Evolutionary conservation across 1,140 invertebrate genomes (phyloP).

Genomic region (Latrodectus geometricus): DNA sequence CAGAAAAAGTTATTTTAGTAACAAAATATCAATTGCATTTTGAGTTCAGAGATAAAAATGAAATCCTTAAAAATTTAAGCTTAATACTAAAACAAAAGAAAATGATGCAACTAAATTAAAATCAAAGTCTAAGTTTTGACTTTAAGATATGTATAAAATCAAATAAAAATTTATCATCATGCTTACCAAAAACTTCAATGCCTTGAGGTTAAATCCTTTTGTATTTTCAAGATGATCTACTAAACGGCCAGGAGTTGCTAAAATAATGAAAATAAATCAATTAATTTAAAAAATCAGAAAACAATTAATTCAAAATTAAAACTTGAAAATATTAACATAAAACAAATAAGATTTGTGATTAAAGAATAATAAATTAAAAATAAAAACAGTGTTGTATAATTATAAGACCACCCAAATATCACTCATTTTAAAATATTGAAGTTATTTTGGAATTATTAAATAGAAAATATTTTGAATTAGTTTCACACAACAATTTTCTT

Average conservation of each 20-base stretch:
- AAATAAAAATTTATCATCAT: background rate
- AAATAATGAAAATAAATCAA: background rate
- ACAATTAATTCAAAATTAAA: background rate
- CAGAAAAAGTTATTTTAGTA: no score
- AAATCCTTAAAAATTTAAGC: no score
- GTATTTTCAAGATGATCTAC: slow-evolving; percentile 94
- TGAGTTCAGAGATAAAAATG: no score
- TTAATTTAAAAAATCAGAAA: slow-evolving; percentile 58
- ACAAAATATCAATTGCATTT: no score
- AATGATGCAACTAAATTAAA: no score
- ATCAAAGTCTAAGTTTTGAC: no score
- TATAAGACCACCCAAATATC: background rate
- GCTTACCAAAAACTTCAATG: slow-evolving; percentile 85
- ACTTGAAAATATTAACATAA: background rate
- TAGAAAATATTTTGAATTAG: no score
- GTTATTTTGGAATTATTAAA: no score
- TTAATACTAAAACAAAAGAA: no score
- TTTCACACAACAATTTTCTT: no score
- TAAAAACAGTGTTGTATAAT: background rate
- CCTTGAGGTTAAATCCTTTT: slow-evolving; percentile 90
- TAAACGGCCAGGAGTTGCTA: slow-evolving; percentile 87
- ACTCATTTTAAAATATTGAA: background rate
- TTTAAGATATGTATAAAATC: no score
- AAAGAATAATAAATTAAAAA: background rate
- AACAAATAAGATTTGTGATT: background rate